Percentiles rank a stretch among this genome's conserved stretches.
Evolutionary conservation across 1,140 invertebrate species (phyloP).

Genomic region (Conus betulinus): DNA sequence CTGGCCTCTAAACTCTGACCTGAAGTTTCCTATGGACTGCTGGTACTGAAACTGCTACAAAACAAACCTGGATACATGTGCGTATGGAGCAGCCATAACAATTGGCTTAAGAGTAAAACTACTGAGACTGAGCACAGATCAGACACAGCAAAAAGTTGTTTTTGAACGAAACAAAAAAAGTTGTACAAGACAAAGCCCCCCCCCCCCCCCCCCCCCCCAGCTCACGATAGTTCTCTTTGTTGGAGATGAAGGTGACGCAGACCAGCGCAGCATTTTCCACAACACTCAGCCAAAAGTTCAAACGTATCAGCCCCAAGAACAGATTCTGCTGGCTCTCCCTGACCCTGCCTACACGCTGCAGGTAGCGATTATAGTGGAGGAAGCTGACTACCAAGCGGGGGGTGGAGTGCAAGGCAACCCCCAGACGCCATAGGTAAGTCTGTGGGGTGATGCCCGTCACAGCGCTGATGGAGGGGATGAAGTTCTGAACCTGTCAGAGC

Average conservation of each 20-base stretch:
- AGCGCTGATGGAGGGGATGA: conserved; percentile 95
- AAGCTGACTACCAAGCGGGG: conserved; percentile 87
- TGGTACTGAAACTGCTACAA: no score
- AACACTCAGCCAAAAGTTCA: conserved; percentile 90
- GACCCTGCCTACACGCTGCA: conserved; percentile 68
- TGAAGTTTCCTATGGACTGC: no score
- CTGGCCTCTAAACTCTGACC: no score
- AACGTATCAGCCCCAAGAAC: conserved; percentile 81
- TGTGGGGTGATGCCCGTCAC: conserved; percentile 95
- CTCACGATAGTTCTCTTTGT: conserved; percentile 96
- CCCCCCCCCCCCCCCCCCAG: neutral
- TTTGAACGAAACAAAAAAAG: no score
- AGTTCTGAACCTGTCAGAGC: conserved; percentile 84
- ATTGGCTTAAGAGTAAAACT: no score
- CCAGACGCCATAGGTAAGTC: conserved; percentile 92
- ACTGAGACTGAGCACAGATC: no score
- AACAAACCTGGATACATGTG: no score
- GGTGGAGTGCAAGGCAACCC: conserved; percentile 91
- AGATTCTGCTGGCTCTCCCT: conserved; percentile 58
- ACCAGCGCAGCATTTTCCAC: conserved; percentile 88
- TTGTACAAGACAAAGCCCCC: no score
- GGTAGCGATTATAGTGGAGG: conserved; percentile 84
- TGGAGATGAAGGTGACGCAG: conserved; percentile 95
- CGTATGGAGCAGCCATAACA: no score
- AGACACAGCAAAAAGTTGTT: no score